Base-by-base conservation (phyloP, 1,140 invertebrate species). In the Pogonus chalceus region DNA sequence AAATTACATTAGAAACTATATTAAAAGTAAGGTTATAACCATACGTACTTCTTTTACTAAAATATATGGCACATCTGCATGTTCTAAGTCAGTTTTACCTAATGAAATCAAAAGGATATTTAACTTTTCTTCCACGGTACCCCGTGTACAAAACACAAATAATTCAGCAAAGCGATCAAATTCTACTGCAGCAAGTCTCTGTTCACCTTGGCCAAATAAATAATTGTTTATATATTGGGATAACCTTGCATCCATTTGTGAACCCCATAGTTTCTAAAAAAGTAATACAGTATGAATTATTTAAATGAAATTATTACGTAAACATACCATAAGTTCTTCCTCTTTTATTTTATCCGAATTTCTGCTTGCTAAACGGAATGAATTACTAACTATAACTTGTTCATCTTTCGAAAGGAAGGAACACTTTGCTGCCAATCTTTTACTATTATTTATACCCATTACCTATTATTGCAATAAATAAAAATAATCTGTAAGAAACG, bases 361-460 rank as follows among this genome's bases (percentile, higher is more conserved):
- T 63, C 75, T 76, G 60, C 77, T 79, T 35, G 73, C 78, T 2
- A 76, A 68, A 31, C 73, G 65, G 68, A 80, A 80, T 14, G 77
- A 79, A 47, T 73, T 72, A 2, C 76, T 78, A 1, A 80, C 73
- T 60, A 78, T 73, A 55, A 77, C 73, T 64, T 79, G 76, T 58
- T 80, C 79, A 43, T 79, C 77, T 66, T 75, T 77, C 0, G 76
- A 77, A 9, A 80, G 64, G 21, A 79, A 70, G 2, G 76, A 74
- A 64, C 77, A 79, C 65, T 79, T 78, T 23, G 76, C 77, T n/a
- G 78, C 77, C 52, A 79, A 62, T 60, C 77, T 79, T 60, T 78
- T 79, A 62, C 78, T 80, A 60, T 73, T 77, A 56, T 80, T 80
- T 51, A 63, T 63, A 47, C 68, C 68, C 68, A 69, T 69, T 26